Percentiles rank a stretch among this genome's conserved stretches.
These are phyloP conservation scores for Holotrichia oblita DNA, from an alignment of 1,140 invertebrate species.

Conservation along the genomic window DNA sequence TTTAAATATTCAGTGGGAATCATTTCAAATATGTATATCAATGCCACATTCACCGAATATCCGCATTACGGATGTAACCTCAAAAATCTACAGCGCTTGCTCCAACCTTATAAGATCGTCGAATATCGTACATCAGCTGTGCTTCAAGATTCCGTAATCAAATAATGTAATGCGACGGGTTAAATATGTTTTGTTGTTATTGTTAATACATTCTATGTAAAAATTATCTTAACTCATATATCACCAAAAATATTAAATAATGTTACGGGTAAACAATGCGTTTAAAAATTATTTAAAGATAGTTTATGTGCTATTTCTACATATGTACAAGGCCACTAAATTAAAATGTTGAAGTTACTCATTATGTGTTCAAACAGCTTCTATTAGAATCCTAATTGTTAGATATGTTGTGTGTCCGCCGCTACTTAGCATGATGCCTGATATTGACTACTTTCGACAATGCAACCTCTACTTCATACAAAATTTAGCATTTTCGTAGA, in stretches of 20 bases:
- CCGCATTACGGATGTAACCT: not conserved
- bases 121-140: not conserved
- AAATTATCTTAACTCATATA: not conserved
- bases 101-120: not conserved
- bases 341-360: conserved; percentile 2
- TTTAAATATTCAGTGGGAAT: no score
- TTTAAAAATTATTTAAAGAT: not conserved
- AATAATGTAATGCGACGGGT: conserved; percentile 16
- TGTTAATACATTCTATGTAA: not conserved
- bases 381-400: not conserved
- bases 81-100: conserved; percentile 8
- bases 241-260: not conserved
- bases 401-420: not conserved
- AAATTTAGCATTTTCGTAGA: not conserved
- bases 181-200: not conserved
- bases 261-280: not conserved
- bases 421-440: not conserved
- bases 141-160: not conserved
- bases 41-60: not conserved
- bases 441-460: not conserved
- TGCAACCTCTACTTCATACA: not conserved
- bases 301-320: conserved; percentile 5
- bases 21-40: no score
- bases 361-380: not conserved
- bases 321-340: conserved; percentile 10